phyloP scores from a whole-genome alignment of 37 sponge, comb jelly and placozoan species.

The Chondrilla cf. caribensis region DNA sequence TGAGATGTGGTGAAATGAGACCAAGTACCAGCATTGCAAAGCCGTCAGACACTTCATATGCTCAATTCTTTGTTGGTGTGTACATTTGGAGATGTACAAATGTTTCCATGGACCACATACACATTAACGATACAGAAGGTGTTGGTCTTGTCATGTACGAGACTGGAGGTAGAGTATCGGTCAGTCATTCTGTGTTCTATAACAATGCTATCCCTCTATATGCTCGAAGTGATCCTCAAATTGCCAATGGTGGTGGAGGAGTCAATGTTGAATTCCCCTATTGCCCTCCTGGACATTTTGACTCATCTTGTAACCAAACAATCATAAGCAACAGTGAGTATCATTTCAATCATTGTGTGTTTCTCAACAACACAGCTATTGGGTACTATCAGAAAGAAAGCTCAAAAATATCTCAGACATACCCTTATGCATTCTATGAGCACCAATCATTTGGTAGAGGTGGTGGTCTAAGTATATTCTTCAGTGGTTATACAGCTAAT shows the following conservation, averaged over 20 bases:
- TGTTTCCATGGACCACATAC: neutral
- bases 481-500: slow-evolving; percentile 18
- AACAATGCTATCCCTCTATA: slow-evolving; percentile 1
- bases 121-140: slow-evolving; percentile 4
- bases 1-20: neutral
- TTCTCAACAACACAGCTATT: neutral
- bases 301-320: neutral
- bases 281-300: slow-evolving; percentile 14
- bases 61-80: neutral
- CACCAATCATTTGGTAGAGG: slow-evolving; percentile 30
- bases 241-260: neutral
- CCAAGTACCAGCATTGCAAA: neutral
- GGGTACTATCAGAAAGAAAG: neutral
- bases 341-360: neutral
- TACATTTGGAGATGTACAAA: slow-evolving; percentile 5
- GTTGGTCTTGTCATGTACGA: slow-evolving; percentile 16
- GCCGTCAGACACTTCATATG: neutral
- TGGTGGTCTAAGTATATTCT: slow-evolving; percentile 5
- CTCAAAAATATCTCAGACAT: neutral
- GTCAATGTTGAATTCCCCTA: slow-evolving; percentile 1
- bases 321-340: neutral
- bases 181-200: neutral
- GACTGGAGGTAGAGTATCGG: slow-evolving; percentile 1
- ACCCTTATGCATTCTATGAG: too few species aligned
- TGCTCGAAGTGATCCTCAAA: neutral